These are phyloP conservation scores for Tiliqua scincoides DNA, from an alignment of 2,113 vertebrate genomes.

Conservation along the genomic window DNA sequence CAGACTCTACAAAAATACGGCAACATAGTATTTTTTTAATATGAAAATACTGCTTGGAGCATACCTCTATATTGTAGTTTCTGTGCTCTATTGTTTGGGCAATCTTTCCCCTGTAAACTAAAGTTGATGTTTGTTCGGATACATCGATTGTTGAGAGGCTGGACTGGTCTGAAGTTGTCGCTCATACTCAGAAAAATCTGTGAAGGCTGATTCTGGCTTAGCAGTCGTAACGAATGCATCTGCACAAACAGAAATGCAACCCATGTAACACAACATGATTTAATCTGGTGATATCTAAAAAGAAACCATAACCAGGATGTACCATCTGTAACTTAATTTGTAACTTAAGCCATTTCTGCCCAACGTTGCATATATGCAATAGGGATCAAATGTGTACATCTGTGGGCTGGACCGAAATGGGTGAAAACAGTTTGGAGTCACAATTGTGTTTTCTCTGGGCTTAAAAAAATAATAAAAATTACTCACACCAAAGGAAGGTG, in stretches of 20 bases:
- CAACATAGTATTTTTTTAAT: not conserved
- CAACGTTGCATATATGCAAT: too few species aligned
- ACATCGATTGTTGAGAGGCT: constrained; percentile 97
- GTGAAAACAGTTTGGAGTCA: not conserved
- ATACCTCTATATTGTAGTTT: constrained; percentile 98
- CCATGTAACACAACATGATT: not conserved
- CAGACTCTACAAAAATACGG: not conserved
- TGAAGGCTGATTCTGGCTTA: constrained; percentile 99
- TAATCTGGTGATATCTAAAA: not conserved
- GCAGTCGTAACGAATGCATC: constrained; percentile 98
- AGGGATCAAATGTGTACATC: too few species aligned
- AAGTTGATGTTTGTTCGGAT: constrained; percentile 99
- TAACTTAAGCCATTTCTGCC: too few species aligned
- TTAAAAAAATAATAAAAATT: not conserved
- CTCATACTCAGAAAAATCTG: constrained; percentile 99
- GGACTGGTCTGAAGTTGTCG: constrained; percentile 96
- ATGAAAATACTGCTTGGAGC: constrained; percentile 20
- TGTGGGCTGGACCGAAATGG: too few species aligned
- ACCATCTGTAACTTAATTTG: too few species aligned
- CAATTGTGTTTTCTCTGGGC: too few species aligned
- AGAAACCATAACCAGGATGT: not conserved
- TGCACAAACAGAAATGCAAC: constrained; percentile 66
- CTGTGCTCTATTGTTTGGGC: constrained; percentile 97
- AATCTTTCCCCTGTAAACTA: constrained; percentile 98
- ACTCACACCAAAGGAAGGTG: not conserved